Base-by-base conservation (phyloP, 2,797 vertebrate genomes). In the Sitta carolinensis region DNA sequence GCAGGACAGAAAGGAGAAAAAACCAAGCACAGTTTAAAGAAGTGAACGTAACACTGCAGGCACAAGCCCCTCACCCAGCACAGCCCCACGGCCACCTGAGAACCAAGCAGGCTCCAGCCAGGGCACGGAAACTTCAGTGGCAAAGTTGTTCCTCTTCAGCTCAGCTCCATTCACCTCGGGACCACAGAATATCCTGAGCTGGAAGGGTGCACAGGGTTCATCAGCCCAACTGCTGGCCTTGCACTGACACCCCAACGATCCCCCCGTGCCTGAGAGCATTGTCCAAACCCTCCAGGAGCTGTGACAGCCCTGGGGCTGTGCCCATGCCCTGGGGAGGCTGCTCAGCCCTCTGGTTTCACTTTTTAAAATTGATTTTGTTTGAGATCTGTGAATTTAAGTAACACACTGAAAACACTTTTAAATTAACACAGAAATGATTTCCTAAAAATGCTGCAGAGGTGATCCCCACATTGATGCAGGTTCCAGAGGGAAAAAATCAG, bases 221-320 rank as follows among this genome's bases (percentile, higher is more conserved):
- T 16, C 9, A 62, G 22, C 5, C 3, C 34, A 48, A 2, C 15
- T 27, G 23, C 47, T 27, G 21, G 5, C 50, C 57, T 23, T 21
- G 11, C 32, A 21, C 19, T 68, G 30, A 32, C 36, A 36, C 11
- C 27, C 55, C 78, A 50, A 16, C 7, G 50, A 10, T 51, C 27
- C 32, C 43, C 20, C 48, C 4, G 48, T 12, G 4, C 54, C 45
- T 13, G 13, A 13, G 6, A 47, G 52, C 0, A 0, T 1, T 27
- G 13, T 10, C 48, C 77, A 67, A 81, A 32, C 1, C 0, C 32
- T 12, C 18, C 36, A 20, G 32, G 42, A 55, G 48, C 22, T 23
- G 10, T 19, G 62, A 29, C 54, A 61, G 34, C 12, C 34, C 26
- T 0, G 5, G 40, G 30, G 36, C 66, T 1, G 7, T 20, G 51